Evolutionary conservation across 2,797 vertebrate genomes (phyloP).

Genomic region (Holocentrus rufus): DNA sequence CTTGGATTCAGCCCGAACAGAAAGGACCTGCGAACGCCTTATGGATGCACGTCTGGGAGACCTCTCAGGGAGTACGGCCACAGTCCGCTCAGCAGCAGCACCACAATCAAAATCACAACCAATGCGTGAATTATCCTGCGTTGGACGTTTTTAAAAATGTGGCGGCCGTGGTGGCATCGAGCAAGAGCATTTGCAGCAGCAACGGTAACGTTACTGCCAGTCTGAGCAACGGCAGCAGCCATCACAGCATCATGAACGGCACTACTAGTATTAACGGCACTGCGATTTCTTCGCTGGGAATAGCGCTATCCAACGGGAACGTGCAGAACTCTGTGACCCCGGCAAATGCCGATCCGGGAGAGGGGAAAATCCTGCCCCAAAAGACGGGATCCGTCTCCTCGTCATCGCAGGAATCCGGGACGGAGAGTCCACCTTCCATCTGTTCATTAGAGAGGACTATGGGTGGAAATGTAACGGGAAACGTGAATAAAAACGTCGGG

Average conservation of each 20-base stretch:
- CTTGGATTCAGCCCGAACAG: constrained; percentile 99
- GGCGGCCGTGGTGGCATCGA: constrained; percentile 73
- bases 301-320: constrained; percentile 68
- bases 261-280: constrained; percentile 61
- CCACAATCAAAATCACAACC: constrained; percentile 80
- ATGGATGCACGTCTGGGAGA: constrained; percentile 99
- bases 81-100: constrained; percentile 83
- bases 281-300: constrained; percentile 60
- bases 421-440: constrained; percentile 85
- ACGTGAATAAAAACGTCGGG: constrained; percentile 78
- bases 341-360: constrained; percentile 68
- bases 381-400: constrained; percentile 85
- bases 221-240: constrained; percentile 67
- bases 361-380: constrained; percentile 79
- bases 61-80: constrained; percentile 90
- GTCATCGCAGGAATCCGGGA: constrained; percentile 85
- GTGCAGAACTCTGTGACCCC: constrained; percentile 59
- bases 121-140: constrained; percentile 83
- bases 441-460: constrained; percentile 82
- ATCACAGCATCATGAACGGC: constrained; percentile 75
- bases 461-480: constrained; percentile 70
- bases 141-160: constrained; percentile 80
- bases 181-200: constrained; percentile 69
- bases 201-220: constrained; percentile 57
- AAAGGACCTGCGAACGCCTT: constrained; percentile 97